Evolutionary conservation across 2,888 invertebrate genomes (phyloP), one percentile per base, ranked within the genome.

Genomic region (Ennomos erosarius): DNA sequence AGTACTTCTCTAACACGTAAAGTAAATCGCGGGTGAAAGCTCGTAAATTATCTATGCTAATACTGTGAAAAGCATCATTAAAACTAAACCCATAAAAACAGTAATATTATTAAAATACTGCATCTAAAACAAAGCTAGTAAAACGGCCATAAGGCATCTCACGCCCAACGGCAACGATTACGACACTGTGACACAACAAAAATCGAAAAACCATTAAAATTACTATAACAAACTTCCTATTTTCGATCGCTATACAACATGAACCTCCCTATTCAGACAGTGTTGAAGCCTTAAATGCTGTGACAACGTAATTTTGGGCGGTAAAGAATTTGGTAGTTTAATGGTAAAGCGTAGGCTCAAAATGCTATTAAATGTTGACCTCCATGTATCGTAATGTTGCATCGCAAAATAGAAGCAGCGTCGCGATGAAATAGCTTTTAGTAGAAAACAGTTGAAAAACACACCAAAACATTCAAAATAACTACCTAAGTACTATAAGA

Each of bases 201-300:
- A 65, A 66, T 66, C 59, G 56, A 54, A 64, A 66, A 62, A 13
- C 56, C 59, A 59, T 67, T 62, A 65, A 65, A 67, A 50, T 62
- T 52, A 46, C 52, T 34, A 35, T 40, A 35, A 49, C 60, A 47
- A 58, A 16, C 11, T 39, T 52, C n/a, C 8, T 36, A 16, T 36
- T 45, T 11, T 44, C 36, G 9, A 10, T 10, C 9, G 8, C 2
- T 9, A 0, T 40, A 55, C 1, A 9, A 1, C 9, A 9, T 8
- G 12, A 9, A 8, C 39, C 42, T 34, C 55, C 44, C n/a, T 63
- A 57, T 53, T 9, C 0, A 12, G 0, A 5, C 9, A 10, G 1
- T 0, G 0, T 34, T 53, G 58, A 48, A 39, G 52, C 43, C n/a
- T 11, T 49, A 45, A 50, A 37, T 59, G 5, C 10, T 0, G 12